phyloP scores from a whole-genome alignment of 2,113 vertebrate genomes.

The Scomber japonicus region DNA sequence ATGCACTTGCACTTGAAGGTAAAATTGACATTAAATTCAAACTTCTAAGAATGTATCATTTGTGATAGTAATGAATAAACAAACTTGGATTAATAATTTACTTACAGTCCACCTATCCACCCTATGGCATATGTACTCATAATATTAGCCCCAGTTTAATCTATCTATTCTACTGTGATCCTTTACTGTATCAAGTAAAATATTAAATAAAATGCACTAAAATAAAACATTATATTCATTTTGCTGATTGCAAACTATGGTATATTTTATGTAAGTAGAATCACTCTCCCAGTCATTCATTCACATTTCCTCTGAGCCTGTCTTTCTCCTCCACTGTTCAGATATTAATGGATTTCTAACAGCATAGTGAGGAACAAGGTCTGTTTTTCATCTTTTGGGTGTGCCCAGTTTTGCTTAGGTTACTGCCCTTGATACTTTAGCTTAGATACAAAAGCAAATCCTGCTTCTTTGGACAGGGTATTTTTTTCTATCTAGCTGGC shows the following conservation, averaged over 20 bases:
- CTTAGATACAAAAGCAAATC: constrained; percentile 50
- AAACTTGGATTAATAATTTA: not conserved
- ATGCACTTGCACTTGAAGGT: too few species aligned
- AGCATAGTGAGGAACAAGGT: constrained; percentile 26
- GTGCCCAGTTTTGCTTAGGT: constrained; percentile 41
- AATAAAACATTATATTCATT: not conserved
- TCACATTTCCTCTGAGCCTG: not conserved
- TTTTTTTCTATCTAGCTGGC: constrained; percentile 27
- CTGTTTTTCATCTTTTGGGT: constrained; percentile 59
- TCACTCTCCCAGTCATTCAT: not conserved
- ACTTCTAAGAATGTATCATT: too few species aligned
- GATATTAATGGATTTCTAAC: constrained; percentile 29
- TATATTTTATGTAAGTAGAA: constrained; percentile 9
- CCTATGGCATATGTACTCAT: too few species aligned
- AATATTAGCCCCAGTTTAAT: too few species aligned
- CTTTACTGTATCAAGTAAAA: too few species aligned
- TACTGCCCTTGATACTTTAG: constrained; percentile 38
- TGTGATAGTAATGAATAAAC: too few species aligned
- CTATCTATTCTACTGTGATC: too few species aligned
- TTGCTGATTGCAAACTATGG: constrained; percentile 13
- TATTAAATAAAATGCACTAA: too few species aligned
- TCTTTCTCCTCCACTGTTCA: constrained; percentile 6
- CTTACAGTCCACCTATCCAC: not conserved
- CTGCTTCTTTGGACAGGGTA: constrained; percentile 38
- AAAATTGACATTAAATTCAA: too few species aligned